phyloP scores from a whole-genome alignment of 2,797 vertebrate species.

The Furcifer pardalis region DNA sequence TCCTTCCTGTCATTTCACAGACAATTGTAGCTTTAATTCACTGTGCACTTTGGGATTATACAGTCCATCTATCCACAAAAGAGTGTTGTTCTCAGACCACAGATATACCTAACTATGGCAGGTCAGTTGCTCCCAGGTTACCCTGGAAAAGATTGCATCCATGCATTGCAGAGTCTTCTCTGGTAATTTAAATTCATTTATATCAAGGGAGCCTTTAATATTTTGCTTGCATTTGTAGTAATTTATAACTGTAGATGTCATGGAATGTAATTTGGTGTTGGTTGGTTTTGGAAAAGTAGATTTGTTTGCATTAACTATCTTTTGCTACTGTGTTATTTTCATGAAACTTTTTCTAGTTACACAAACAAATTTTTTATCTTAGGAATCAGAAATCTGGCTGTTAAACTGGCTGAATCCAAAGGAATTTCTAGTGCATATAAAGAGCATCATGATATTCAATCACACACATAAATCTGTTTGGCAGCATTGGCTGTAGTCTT shows the following conservation, averaged over 20 bases:
- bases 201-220: conserved; percentile 6
- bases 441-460: not conserved
- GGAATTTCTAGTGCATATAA: conserved; percentile 2
- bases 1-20: not conserved
- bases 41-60: conserved; percentile 8
- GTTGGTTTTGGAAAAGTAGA: not conserved
- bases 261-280: not conserved
- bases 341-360: conserved; percentile 6
- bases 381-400: not conserved
- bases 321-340: not conserved
- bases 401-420: conserved; percentile 14
- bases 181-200: conserved; percentile 15
- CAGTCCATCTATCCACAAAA: conserved; percentile 4
- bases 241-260: conserved; percentile 12
- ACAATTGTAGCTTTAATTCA: conserved; percentile 19
- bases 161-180: conserved; percentile 3
- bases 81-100: not conserved
- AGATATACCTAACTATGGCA: conserved; percentile 3
- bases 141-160: not conserved
- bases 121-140: not conserved
- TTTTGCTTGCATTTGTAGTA: not conserved
- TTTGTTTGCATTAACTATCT: conserved; percentile 1
- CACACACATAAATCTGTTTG: not conserved
- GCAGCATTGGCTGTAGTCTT: not conserved
- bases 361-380: not conserved